phyloP scores from a whole-genome alignment of 2,113 vertebrate species.

The Bombycilla garrulus region DNA sequence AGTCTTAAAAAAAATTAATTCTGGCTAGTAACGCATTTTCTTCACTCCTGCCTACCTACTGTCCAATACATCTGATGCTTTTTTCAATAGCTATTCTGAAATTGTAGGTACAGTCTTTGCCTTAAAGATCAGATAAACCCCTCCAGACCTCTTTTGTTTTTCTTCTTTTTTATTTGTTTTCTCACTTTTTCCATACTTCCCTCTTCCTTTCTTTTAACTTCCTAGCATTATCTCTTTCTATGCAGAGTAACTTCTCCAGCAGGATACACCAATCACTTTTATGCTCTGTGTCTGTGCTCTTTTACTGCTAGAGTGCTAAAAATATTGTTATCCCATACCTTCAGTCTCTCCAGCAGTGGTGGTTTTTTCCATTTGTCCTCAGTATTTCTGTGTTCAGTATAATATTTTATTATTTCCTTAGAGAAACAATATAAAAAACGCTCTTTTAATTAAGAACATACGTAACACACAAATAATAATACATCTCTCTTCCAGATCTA shows the following conservation, averaged over 20 bases:
- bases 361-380: conserved; percentile 84
- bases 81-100: neutral
- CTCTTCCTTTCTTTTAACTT: neutral
- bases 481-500: neutral
- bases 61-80: neutral
- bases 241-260: neutral
- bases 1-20: neutral
- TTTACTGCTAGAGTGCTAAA: neutral
- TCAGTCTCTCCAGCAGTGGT: conserved; percentile 81
- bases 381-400: conserved; percentile 67
- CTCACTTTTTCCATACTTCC: neutral
- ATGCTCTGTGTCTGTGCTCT: neutral
- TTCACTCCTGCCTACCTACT: neutral
- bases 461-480: neutral
- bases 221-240: neutral
- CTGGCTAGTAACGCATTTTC: neutral
- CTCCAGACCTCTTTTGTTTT: neutral
- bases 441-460: neutral
- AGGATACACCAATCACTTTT: neutral
- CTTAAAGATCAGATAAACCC: neutral
- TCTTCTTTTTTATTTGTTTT: neutral
- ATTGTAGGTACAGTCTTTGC: neutral
- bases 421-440: conserved; percentile 1
- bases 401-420: conserved; percentile 86
- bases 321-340: conserved; percentile 74